Base-by-base conservation (phyloP, 1,140 invertebrate species). In the Probaryconus sp. region DNA sequence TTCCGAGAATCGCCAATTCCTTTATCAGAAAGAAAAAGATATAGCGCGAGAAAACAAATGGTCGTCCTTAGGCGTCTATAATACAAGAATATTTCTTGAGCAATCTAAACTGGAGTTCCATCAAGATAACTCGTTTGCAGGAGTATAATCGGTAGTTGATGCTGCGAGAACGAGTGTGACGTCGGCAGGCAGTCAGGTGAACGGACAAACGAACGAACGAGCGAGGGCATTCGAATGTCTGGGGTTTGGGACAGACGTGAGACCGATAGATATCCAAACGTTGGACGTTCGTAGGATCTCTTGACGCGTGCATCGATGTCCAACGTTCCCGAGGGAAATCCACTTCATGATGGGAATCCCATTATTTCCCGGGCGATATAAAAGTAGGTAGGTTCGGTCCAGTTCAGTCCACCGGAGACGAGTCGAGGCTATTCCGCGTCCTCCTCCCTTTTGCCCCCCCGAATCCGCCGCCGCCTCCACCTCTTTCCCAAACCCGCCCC, bases 271-370 rank as follows among this genome's bases (percentile, higher is more conserved):
- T 76, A 79, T 33, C 78, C 67, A 69, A 78, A 67, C 69, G 65
- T 68, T 64, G 80, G 77, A 80, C 63, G 68, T 26, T 79, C 72
- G 78, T 81, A 85, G 85, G 80, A 86, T 83, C 85, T 85, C 84
- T 85, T 86, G 85, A 87, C 83, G 81, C 80, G 83, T 85, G 84
- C 84, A 87, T 86, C 83, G 84, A 86, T 86, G 86, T 87, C 85
- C 85, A 83, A 78, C 77, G 71, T 77, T 83, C 86, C 83, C 85
- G 47, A 80, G 85, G 86, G 85, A 87, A 88, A 88, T 88, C 84
- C 85, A 88, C 85, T 88, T 87, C 85, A 87, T 87, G 86, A 88
- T 87, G 85, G 85, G 85, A 88, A 88, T 87, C 85, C 86, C 86
- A 88, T 88, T 88, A 88, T 88, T 88, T 87, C 80, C 84, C 77